These are phyloP conservation scores for Oscheius sp. DNA, from an alignment of 2,888 invertebrate genomes.

Conservation along the genomic window DNA sequence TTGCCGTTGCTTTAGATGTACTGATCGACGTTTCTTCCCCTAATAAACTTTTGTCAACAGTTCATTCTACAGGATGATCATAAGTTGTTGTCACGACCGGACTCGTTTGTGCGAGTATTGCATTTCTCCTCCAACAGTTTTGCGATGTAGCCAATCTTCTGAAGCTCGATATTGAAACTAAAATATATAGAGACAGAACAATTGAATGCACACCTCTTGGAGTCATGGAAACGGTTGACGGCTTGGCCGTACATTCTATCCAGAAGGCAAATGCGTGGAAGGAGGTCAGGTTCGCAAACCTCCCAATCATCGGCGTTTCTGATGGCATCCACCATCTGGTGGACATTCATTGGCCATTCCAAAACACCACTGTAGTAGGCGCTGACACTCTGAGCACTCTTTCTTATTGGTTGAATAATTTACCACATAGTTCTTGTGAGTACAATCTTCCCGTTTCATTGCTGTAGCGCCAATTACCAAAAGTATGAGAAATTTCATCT, in stretches of 20 bases:
- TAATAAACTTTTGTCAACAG: not conserved
- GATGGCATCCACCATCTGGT: slow-evolving; percentile 2
- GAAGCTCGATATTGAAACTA: slow-evolving; percentile 9
- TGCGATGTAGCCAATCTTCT: not conserved
- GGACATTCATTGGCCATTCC: not conserved
- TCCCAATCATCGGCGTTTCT: slow-evolving; percentile 22
- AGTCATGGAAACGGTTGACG: not conserved
- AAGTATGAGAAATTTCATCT: slow-evolving; percentile 22
- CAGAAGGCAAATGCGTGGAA: slow-evolving; percentile 14
- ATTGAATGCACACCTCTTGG: not conserved
- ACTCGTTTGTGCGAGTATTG: not conserved
- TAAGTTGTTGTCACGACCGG: not conserved
- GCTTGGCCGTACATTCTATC: not conserved
- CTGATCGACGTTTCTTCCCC: not conserved
- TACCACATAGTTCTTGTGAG: not conserved
- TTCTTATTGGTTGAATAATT: not conserved
- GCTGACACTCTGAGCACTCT: slow-evolving; percentile 1
- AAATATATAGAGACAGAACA: no score
- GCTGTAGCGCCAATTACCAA: not conserved
- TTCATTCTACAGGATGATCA: slow-evolving; percentile 1
- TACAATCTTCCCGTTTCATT: not conserved
- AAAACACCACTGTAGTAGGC: slow-evolving; percentile 1
- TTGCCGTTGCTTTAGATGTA: not conserved
- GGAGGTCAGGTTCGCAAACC: slow-evolving; percentile 16
- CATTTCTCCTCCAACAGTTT: slow-evolving; percentile 12